phyloP scores from a whole-genome alignment of 1,140 invertebrate genomes.

The Cecropterus lyciades region DNA sequence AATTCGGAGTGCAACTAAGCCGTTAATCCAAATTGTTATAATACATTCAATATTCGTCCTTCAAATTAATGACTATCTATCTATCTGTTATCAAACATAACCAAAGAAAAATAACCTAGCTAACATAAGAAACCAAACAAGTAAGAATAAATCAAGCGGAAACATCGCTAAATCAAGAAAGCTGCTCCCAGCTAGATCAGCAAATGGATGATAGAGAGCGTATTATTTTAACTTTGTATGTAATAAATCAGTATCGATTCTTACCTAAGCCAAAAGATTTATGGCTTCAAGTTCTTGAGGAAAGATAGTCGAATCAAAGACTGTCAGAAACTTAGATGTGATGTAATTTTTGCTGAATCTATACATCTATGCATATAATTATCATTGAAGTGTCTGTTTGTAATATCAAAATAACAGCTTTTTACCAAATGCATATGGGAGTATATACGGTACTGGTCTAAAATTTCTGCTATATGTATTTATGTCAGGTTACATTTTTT shows the following conservation, averaged over 20 bases:
- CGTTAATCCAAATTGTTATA: too few relatives aligned
- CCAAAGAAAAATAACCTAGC: not conserved
- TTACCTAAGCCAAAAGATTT: constrained; percentile 42
- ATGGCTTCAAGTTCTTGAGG: constrained; percentile 36
- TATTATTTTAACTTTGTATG: constrained; percentile 37
- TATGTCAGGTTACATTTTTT: too few relatives aligned
- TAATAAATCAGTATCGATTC: constrained; percentile 37
- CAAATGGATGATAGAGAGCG: constrained; percentile 14
- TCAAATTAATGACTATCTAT: too few relatives aligned
- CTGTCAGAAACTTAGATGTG: constrained; percentile 19
- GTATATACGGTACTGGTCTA: too few relatives aligned
- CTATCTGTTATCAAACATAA: not conserved
- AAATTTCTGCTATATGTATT: too few relatives aligned
- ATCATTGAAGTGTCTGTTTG: too few relatives aligned
- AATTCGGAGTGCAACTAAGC: too few relatives aligned
- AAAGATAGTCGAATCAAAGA: constrained; percentile 36
- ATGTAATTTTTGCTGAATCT: not conserved
- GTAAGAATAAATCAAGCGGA: constrained; percentile 14
- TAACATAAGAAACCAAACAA: not conserved
- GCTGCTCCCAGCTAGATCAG: constrained; percentile 14
- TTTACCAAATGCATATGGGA: too few relatives aligned
- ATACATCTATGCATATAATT: too few relatives aligned
- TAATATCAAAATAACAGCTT: too few relatives aligned
- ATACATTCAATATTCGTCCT: too few relatives aligned
- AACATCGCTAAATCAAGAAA: constrained; percentile 24